Base-by-base conservation (phyloP, 92 coral and sea anemone species). In the Heteractis magnifica region DNA sequence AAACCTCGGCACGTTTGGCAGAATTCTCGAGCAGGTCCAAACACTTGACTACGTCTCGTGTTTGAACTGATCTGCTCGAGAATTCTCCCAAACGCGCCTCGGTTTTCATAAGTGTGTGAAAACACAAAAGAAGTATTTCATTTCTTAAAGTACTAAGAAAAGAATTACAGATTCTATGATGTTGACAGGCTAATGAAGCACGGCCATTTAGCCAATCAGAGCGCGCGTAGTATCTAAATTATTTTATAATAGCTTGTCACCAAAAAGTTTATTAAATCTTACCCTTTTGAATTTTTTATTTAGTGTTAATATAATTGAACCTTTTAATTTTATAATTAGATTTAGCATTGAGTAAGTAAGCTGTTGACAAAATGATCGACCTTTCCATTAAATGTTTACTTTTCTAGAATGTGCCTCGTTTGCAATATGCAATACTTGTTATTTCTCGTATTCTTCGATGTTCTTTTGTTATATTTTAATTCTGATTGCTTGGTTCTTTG, bases 351-450 rank as follows among this genome's bases (percentile, higher is more conserved):
- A 26, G 26, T 68, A 23, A 68, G 9, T 20, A 10, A 26, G 14
- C 49, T 68, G 49, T 68, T 68, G 73, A 68, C 73, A 26, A 68
- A 53, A 68, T 26, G 73, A 68, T 26, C 49, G 73, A 23, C 49
- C 73, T 68, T 8, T 68, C 58, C 5, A n/a, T 8, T 68, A 68
- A 68, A 68, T 68, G 73, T 68, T 26, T 14, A 19, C 49, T 68
- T n/a, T 48, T 26, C 73, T 68, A 68, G 49, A 41, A 21, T 23
- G 73, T 68, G 48, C 73, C 15, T 26, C 23, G 49, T 4, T 23
- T 68, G 73, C 73, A 68, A 68, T 68, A 68, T 68, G 73, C 73
- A 68, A 68, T 68, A 68, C 73, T 68, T 68, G 4, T 68, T 19
- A 23, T 23, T 64, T 68, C 58, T 68, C 73, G 73, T 68, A 68